Percentiles rank a stretch among this genome's conserved stretches.
phyloP scores from a whole-genome alignment of 23 tunicate species.

The Trididemnum miniatum region DNA sequence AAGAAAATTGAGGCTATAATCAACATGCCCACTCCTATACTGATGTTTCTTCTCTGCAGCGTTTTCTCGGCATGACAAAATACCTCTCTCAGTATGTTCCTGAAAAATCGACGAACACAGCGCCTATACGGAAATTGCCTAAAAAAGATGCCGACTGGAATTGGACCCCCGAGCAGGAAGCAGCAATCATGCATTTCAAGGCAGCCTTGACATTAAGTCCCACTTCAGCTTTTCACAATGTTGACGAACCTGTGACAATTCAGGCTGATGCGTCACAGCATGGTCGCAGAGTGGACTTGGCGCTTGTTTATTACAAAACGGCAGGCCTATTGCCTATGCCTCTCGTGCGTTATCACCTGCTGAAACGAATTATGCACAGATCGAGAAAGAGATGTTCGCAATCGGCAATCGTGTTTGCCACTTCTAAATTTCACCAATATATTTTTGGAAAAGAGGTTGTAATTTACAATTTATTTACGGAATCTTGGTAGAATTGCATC shows the following conservation, averaged over 20 bases:
- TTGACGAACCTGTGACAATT: background rate
- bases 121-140: background rate
- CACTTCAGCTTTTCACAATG: background rate
- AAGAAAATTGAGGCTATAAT: constrained; percentile 8
- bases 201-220: background rate
- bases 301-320: constrained; percentile 1
- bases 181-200: background rate
- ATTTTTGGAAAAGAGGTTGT: background rate
- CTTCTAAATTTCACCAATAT: background rate
- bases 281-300: too few relatives aligned
- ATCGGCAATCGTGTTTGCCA: constrained; percentile 10
- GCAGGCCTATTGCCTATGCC: constrained; percentile 11
- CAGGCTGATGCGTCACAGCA: constrained; percentile 22
- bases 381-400: background rate
- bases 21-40: constrained; percentile 22
- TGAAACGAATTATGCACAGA: constrained; percentile 9
- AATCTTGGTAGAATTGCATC: too few relatives aligned
- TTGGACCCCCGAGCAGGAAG: background rate
- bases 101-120: background rate
- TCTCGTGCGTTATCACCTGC: constrained; percentile 16
- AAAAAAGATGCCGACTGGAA: background rate
- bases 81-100: constrained; percentile 19
- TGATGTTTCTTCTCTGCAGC: constrained; percentile 7
- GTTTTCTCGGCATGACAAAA: constrained; percentile 21
- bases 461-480: too few relatives aligned